Evolutionary conservation across 2,113 vertebrate genomes (phyloP).

Genomic region (Mormyrus iriodes): DNA sequence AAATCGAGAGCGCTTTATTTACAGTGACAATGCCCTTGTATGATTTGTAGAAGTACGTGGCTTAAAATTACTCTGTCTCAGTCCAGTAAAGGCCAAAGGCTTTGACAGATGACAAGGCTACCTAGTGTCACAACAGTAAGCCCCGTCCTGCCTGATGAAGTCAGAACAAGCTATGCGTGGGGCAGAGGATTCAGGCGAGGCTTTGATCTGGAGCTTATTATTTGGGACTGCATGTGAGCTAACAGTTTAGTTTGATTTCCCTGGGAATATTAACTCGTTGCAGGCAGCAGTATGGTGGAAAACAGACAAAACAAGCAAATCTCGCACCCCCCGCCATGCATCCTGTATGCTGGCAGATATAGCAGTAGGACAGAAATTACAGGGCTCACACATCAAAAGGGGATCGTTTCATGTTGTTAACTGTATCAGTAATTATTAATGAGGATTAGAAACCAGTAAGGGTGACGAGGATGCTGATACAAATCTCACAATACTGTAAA

Average conservation of each 20-base stretch:
- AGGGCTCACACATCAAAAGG: not conserved
- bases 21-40: not conserved
- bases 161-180: not conserved
- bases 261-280: not conserved
- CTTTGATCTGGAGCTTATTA: not conserved
- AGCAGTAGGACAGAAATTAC: not conserved
- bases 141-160: no score
- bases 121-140: not conserved
- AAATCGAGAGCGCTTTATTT: not conserved
- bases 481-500: not conserved
- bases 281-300: not conserved
- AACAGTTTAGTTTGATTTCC: not conserved
- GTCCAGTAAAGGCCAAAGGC: not conserved
- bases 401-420: not conserved
- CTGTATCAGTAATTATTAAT: not conserved
- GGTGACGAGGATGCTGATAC: not conserved
- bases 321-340: not conserved
- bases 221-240: not conserved
- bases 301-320: not conserved
- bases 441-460: not conserved
- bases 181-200: not conserved
- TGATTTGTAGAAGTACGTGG: not conserved
- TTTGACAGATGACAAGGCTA: not conserved
- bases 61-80: not conserved
- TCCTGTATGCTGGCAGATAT: not conserved